Evolutionary conservation across 2,888 invertebrate genomes (phyloP).

Genomic region (Cheilosia pagana): DNA sequence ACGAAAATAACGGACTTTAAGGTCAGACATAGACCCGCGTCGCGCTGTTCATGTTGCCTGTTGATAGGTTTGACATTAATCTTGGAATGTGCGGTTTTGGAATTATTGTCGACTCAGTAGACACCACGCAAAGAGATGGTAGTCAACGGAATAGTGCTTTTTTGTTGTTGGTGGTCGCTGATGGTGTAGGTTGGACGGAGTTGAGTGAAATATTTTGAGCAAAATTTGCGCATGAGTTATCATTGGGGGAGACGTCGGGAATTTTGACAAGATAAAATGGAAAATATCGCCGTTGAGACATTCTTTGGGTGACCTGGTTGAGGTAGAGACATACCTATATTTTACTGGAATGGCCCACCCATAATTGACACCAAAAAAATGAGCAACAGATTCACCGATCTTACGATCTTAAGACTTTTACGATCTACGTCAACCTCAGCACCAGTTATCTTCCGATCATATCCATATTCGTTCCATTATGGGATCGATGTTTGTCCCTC

Average conservation of each 20-base stretch:
- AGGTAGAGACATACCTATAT: no score
- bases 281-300: not conserved
- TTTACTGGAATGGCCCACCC: no score
- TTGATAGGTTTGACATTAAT: slow-evolving; percentile 55
- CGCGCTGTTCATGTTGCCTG: slow-evolving; percentile 35
- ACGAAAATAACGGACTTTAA: slow-evolving; percentile 41
- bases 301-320: no score
- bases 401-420: no score
- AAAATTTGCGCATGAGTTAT: slow-evolving; percentile 1
- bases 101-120: slow-evolving; percentile 52
- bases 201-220: slow-evolving; percentile 6
- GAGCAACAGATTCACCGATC: no score
- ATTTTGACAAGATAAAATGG: not conserved
- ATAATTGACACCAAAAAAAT: no score
- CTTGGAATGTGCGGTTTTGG: slow-evolving; percentile 63
- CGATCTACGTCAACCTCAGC: no score
- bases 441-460: no score
- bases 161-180: not conserved
- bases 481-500: no score
- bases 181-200: not conserved
- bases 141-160: not conserved
- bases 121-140: slow-evolving; percentile 24
- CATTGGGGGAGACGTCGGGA: not conserved
- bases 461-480: no score
- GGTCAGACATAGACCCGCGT: slow-evolving; percentile 39